phyloP scores from a whole-genome alignment of 2,888 invertebrate genomes.

The Lissonota sp. region DNA sequence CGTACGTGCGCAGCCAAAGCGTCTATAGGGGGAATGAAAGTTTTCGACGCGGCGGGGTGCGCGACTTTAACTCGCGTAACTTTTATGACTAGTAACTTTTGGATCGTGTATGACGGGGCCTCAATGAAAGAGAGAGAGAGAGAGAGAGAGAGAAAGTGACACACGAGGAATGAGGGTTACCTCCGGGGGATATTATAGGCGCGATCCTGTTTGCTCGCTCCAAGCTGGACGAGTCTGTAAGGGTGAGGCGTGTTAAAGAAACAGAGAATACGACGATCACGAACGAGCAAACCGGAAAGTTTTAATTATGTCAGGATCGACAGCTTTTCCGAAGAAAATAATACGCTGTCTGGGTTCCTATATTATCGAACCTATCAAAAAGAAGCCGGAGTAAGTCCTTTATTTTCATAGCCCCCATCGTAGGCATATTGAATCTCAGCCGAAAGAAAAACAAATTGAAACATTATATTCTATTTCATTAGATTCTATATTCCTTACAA shows the following conservation, averaged over 20 bases:
- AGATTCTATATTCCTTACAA: too few species aligned
- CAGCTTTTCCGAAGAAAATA: constrained; percentile 44
- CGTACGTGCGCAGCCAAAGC: constrained; percentile 52
- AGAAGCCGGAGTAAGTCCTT: not conserved
- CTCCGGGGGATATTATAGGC: constrained; percentile 47
- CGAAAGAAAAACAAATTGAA: too few species aligned
- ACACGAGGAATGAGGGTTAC: constrained; percentile 44
- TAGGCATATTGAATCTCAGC: not conserved
- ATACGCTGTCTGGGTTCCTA: constrained; percentile 39
- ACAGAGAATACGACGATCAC: constrained; percentile 40
- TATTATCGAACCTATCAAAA: constrained; percentile 56
- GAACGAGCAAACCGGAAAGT: constrained; percentile 60
- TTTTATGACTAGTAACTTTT: constrained; percentile 76
- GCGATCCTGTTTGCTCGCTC: constrained; percentile 60
- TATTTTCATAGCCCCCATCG: too few species aligned
- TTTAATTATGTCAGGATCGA: constrained; percentile 65
- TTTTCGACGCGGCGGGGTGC: constrained; percentile 59
- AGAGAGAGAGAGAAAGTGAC: not conserved
- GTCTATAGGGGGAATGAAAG: constrained; percentile 42
- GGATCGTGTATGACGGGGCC: constrained; percentile 60
- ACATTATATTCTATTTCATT: too few species aligned
- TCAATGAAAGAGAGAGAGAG: not conserved
- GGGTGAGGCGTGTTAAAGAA: not conserved
- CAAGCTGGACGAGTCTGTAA: constrained; percentile 29
- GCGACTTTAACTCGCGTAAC: constrained; percentile 71